Evolutionary conservation across 1,140 invertebrate species (phyloP).

Genomic region (Achroia grisella): DNA sequence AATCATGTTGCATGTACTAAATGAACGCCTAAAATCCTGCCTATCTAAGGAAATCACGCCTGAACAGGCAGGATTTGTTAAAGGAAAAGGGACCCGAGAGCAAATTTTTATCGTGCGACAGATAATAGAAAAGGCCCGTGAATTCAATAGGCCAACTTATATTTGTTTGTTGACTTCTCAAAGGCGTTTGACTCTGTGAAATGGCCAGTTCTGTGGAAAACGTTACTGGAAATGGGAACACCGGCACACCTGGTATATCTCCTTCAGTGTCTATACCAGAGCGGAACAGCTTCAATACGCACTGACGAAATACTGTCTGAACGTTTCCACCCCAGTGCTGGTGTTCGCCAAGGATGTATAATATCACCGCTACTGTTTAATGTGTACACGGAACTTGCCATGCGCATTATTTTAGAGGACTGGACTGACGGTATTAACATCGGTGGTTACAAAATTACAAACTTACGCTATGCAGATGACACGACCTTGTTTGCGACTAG

Average conservation of each 20-base stretch:
- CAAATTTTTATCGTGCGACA: conserved; percentile 14
- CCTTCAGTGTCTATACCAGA: background rate
- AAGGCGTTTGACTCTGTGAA: too few relatives aligned
- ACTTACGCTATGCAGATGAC: background rate
- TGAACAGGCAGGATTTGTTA: conserved; percentile 11
- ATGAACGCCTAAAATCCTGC: conserved; percentile 5
- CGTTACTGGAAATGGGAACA: too few relatives aligned
- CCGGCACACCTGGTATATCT: background rate
- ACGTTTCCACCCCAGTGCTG: background rate
- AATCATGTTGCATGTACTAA: conserved; percentile 11
- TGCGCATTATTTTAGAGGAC: too few relatives aligned
- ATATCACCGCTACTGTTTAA: too few relatives aligned
- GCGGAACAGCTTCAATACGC: background rate
- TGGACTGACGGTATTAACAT: too few relatives aligned
- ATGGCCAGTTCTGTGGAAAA: too few relatives aligned
- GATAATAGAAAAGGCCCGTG: too few relatives aligned
- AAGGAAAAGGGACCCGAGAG: conserved; percentile 10
- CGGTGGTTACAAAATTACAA: too few relatives aligned
- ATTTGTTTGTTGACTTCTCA: too few relatives aligned
- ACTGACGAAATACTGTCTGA: background rate
- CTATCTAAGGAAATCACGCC: conserved; percentile 4
- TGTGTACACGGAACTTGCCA: too few relatives aligned
- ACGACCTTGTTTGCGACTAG: background rate
- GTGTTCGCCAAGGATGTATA: background rate
- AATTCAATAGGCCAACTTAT: background rate